Evolutionary conservation across 2,113 vertebrate species (phyloP).

Genomic region (Rallus limicola): DNA sequence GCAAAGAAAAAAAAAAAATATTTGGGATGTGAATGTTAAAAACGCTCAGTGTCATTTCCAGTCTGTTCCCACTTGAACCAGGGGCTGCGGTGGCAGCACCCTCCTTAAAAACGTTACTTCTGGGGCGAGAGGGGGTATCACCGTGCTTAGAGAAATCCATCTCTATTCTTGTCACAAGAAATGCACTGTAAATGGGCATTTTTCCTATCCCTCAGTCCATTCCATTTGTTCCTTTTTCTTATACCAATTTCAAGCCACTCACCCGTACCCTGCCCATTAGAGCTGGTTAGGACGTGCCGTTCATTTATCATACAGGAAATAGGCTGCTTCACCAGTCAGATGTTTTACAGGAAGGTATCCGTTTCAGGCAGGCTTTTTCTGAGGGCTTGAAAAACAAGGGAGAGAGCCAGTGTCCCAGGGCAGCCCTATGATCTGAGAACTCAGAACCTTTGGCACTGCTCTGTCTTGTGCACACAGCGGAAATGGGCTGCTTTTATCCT

Average conservation of each 20-base stretch:
- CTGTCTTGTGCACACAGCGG: neutral
- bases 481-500: neutral
- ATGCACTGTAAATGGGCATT: neutral
- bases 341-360: neutral
- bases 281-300: neutral
- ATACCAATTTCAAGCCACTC: conserved; percentile 1
- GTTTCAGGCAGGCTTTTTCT: neutral
- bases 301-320: conserved; percentile 11
- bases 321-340: neutral
- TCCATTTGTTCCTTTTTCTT: conserved; percentile 47
- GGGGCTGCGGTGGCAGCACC: neutral
- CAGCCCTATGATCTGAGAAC: accelerated
- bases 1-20: neutral
- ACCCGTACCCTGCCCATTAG: conserved; percentile 14
- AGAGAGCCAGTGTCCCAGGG: neutral
- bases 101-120: neutral
- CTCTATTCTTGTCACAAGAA: conserved; percentile 31
- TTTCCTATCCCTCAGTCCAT: neutral
- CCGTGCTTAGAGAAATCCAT: neutral
- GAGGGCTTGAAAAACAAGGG: neutral
- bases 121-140: neutral
- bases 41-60: neutral
- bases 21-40: conserved; percentile 22
- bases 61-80: neutral
- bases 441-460: neutral